A percentile compares a stretch with the other conserved stretches of the same genome.
Evolutionary conservation across 2,797 vertebrate genomes (phyloP).

Genomic region (Cheirogaleus major): DNA sequence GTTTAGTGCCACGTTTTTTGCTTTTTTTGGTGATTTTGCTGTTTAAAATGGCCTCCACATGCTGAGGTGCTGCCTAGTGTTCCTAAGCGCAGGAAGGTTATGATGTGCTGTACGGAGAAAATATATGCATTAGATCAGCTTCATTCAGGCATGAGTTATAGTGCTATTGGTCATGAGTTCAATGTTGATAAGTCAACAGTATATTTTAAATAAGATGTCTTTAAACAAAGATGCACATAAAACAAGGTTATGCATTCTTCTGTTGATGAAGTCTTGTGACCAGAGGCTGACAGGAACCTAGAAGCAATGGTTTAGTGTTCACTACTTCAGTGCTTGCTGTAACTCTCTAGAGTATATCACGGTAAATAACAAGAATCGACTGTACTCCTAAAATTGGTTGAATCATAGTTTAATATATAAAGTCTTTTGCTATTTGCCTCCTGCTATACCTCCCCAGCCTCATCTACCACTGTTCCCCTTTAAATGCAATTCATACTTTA

Average conservation of each 20-base stretch:
- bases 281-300: neutral
- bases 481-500: neutral
- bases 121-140: neutral
- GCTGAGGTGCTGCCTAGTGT: neutral
- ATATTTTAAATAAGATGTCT: neutral
- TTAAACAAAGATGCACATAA: neutral
- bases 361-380: neutral
- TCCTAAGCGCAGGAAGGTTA: neutral
- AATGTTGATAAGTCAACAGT: neutral
- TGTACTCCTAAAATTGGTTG: neutral
- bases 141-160: neutral
- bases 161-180: neutral
- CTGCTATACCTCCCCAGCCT: neutral
- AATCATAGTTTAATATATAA: neutral
- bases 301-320: neutral
- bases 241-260: neutral
- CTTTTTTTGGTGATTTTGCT: neutral
- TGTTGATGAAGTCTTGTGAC: neutral
- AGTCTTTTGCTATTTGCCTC: neutral
- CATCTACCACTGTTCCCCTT: neutral
- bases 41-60: neutral
- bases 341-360: neutral
- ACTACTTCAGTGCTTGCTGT: neutral
- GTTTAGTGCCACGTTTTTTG: neutral
- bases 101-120: neutral